Evolutionary conservation across 1,140 invertebrate species (phyloP), one percentile per base, ranked within the genome.

Genomic region (Drosophila lacteicornis): DNA sequence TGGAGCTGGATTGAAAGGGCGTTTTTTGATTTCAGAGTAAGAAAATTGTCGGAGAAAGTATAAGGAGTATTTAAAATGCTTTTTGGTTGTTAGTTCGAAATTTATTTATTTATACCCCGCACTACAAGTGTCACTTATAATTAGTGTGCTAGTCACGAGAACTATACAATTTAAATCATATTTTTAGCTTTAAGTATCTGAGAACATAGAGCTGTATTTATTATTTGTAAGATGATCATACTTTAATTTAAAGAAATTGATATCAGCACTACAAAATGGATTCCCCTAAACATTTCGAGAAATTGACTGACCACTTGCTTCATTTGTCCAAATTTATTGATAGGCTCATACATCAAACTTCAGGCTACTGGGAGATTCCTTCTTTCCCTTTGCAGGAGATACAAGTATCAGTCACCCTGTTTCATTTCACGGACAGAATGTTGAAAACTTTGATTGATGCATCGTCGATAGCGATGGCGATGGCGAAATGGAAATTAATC

Each of bases 401-500:
- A 17, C 17, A 50, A 57, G 25, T 38, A 75, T 46, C n/a, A n/a
- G 9, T 49, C 42, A 49, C 30, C 47, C 36, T 51, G 50, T 61
- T 69, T 57, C 57, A 70, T 61, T 71, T 74, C 46, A 74, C 68
- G 68, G 67, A 73, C 68, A 51, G 68, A 74, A 60, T 79, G 76
- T 63, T 79, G 59, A 79, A 79, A 79, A 79, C 58, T 79, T 79
- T 79, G 76, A 79, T 79, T 79, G 76, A 79, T 79, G 76, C 75
- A 71, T 79, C 46, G 75, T 79, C 76, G 75, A 79, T 79, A 79
- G 75, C 51, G 33, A 38, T 55, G 51, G 53, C 53, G 19, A 56
- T 25, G 33, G 30, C 36, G 15, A 69, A 58, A 58, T 59, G 53
- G 57, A 73, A 71, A 79, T 79, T 79, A 79, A 79, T 79, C 76